These are phyloP conservation scores for Sarcophaga peregrina DNA, from an alignment of 1,140 invertebrate species.

Conservation along the genomic window DNA sequence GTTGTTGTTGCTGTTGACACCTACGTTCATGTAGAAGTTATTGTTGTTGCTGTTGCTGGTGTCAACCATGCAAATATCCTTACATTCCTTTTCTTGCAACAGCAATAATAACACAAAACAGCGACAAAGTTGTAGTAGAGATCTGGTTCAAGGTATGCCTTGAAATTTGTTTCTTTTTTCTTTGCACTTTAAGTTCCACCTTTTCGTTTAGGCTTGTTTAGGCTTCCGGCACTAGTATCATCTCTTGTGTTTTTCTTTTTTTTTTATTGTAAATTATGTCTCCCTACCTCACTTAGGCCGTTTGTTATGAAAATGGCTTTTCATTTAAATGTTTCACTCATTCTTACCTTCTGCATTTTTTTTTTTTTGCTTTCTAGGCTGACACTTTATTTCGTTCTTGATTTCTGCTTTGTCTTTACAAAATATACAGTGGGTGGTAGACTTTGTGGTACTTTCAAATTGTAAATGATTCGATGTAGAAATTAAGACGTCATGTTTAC, in stretches of 20 bases:
- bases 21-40: neutral
- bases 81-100: neutral
- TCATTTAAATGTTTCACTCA: neutral
- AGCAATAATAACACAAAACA: no score
- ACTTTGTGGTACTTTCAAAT: no score
- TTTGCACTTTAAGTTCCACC: neutral
- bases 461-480: no score
- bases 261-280: neutral
- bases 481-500: no score
- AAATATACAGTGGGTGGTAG: no score
- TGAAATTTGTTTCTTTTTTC: neutral
- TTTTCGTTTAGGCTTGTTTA: neutral
- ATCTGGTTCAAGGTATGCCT: neutral
- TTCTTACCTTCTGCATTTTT: no score
- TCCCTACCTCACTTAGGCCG: neutral
- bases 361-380: no score
- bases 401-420: no score
- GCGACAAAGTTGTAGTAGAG: neutral
- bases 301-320: neutral
- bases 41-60: neutral
- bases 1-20: neutral
- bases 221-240: slow-evolving; percentile 1
- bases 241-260: neutral
- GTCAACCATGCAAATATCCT: neutral
- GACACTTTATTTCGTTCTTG: no score